Percentiles rank a stretch among this genome's conserved stretches.
These are phyloP conservation scores for Diorhabda elongata DNA, from an alignment of 1,140 invertebrate genomes.

Conservation along the genomic window DNA sequence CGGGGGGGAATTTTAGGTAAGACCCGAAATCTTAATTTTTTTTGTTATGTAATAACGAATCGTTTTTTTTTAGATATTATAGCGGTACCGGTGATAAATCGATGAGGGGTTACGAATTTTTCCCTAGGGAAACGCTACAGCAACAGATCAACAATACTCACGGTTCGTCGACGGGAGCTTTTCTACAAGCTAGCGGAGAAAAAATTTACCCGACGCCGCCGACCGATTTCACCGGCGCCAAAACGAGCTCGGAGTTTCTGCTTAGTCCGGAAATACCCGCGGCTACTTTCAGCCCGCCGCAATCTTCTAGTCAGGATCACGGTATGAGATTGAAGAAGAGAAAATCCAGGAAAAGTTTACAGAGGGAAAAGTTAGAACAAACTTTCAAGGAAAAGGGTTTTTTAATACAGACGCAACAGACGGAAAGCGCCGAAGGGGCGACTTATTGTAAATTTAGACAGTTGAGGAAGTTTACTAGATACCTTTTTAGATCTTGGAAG, in stretches of 20 bases:
- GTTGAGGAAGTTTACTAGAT: slow-evolving; percentile 84
- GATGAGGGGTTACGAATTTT: slow-evolving; percentile 72
- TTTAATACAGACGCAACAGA: slow-evolving; percentile 85
- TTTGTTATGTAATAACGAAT: not conserved
- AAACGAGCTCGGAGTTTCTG: slow-evolving; percentile 44
- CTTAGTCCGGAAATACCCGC: slow-evolving; percentile 48
- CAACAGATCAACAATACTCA: slow-evolving; percentile 49
- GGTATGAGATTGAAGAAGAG: slow-evolving; percentile 55
- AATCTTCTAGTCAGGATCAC: slow-evolving; percentile 31
- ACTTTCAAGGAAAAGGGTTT: slow-evolving; percentile 91
- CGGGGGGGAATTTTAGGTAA: slow-evolving; percentile 78
- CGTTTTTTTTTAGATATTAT: slow-evolving; percentile 59
- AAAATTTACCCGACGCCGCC: slow-evolving; percentile 48
- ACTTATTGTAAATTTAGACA: slow-evolving; percentile 93
- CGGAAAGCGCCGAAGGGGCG: slow-evolving; percentile 85
- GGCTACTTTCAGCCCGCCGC: slow-evolving; percentile 32
- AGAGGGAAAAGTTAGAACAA: slow-evolving; percentile 83
- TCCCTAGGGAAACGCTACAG: slow-evolving; percentile 65
- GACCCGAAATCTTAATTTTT: not conserved
- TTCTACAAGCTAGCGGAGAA: slow-evolving; percentile 53
- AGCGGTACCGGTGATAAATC: slow-evolving; percentile 70
- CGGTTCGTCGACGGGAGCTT: slow-evolving; percentile 50
- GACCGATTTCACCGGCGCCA: slow-evolving; percentile 31
- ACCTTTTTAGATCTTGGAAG: slow-evolving; percentile 88
- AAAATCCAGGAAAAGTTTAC: slow-evolving; percentile 75